A percentile compares a stretch with the other conserved stretches of the same genome.
Evolutionary conservation across 1,140 invertebrate genomes (phyloP).

Genomic region (Prorops nasuta): DNA sequence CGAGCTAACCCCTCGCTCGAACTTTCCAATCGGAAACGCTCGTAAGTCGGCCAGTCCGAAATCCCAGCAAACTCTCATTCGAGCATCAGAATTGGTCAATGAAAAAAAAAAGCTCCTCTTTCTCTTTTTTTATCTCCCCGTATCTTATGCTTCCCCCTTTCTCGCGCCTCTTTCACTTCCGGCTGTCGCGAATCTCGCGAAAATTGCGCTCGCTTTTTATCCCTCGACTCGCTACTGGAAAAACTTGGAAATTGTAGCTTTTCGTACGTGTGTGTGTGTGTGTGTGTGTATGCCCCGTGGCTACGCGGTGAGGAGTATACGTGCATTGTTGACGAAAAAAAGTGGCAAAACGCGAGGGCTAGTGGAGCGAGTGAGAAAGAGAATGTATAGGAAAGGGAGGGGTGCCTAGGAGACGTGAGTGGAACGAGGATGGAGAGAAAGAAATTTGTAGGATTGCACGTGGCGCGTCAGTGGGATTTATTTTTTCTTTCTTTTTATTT

Average conservation of each 20-base stretch:
- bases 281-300: slow-evolving; percentile 4
- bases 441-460: slow-evolving; percentile 6
- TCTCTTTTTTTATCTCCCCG: slow-evolving; percentile 16
- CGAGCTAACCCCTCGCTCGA: too few species aligned
- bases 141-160: slow-evolving; percentile 4
- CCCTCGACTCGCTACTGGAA: slow-evolving; percentile 13
- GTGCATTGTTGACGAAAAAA: slow-evolving; percentile 25
- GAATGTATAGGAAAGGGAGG: slow-evolving; percentile 3
- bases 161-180: slow-evolving; percentile 21
- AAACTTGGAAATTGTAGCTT: slow-evolving; percentile 27
- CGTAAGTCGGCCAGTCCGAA: too few species aligned
- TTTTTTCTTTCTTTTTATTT: too few species aligned
- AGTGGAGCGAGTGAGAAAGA: too few species aligned
- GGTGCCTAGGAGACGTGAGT: too few species aligned
- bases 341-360: slow-evolving; percentile 8
- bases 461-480: too few species aligned
- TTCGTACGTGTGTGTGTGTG: slow-evolving; percentile 7
- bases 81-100: too few species aligned
- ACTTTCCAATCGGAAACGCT: too few species aligned
- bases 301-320: slow-evolving; percentile 10
- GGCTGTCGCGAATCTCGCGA: too few species aligned
- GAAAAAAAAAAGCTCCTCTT: slow-evolving; percentile 9
- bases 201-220: slow-evolving; percentile 1
- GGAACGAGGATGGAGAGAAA: slow-evolving; percentile 5
- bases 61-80: too few species aligned